phyloP scores from a whole-genome alignment of 2,888 invertebrate genomes.

The Fabriciana adippe region DNA sequence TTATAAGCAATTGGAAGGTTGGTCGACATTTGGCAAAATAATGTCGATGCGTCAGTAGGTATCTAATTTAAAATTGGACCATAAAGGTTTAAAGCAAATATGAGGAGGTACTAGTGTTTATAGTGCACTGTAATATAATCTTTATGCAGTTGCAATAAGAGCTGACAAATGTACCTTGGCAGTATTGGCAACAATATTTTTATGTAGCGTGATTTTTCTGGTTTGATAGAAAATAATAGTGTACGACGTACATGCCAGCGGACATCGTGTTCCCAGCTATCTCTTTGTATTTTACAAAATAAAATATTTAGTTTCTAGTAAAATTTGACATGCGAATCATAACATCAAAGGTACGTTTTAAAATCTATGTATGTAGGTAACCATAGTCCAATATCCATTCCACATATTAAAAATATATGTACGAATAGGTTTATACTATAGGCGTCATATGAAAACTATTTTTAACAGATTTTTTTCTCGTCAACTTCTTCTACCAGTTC shows the following conservation, averaged over 20 bases:
- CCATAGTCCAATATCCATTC: no score
- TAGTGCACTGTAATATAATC: not conserved
- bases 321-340: no score
- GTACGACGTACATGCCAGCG: no score
- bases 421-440: no score
- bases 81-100: constrained; percentile 43
- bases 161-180: not conserved
- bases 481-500: no score
- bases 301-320: not conserved
- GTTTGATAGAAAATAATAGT: not conserved
- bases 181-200: not conserved
- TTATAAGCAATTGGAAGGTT: constrained; percentile 27
- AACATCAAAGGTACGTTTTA: no score
- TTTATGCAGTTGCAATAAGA: not conserved
- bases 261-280: not conserved
- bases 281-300: not conserved
- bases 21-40: constrained; percentile 48
- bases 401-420: no score
- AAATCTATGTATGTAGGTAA: no score
- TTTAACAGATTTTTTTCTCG: no score
- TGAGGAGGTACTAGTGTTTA: constrained; percentile 6
- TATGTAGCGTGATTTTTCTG: not conserved
- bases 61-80: constrained; percentile 49
- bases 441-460: no score
- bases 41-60: constrained; percentile 43